These are phyloP conservation scores for Dromococcyx pavoninus DNA, from an alignment of 2,797 vertebrate species.

Conservation along the genomic window DNA sequence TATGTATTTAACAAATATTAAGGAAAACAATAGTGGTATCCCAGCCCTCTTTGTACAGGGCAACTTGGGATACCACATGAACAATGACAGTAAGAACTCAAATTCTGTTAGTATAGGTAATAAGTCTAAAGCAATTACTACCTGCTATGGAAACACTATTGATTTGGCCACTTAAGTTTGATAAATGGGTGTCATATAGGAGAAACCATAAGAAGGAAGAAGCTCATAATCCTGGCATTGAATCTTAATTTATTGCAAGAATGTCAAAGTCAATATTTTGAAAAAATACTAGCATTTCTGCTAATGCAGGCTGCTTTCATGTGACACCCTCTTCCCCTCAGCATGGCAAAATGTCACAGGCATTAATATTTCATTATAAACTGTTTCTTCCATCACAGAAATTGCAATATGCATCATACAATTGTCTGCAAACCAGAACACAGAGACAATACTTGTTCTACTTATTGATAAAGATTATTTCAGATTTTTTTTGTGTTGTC, in stretches of 20 bases:
- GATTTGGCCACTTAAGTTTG: constrained; percentile 64
- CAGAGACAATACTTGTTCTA: background rate
- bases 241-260: constrained; percentile 43
- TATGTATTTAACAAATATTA: background rate
- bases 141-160: constrained; percentile 55
- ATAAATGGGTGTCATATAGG: constrained; percentile 50
- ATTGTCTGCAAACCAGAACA: background rate
- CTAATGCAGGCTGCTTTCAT: constrained; percentile 1
- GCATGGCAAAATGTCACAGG: background rate
- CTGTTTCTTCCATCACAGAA: background rate
- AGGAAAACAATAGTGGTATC: background rate
- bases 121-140: constrained; percentile 64
- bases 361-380: background rate
- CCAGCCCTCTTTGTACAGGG: background rate
- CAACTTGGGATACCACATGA: background rate
- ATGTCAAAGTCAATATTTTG: background rate
- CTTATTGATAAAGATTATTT: background rate
- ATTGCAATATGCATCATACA: background rate
- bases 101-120: constrained; percentile 10
- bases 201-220: constrained; percentile 37
- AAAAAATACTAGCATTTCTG: background rate
- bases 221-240: constrained; percentile 42
- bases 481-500: background rate
- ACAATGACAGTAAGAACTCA: constrained; percentile 41
- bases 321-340: background rate